Conservation (phyloP, 1,140 invertebrate genomes). For the Coelopa frigida region DNA sequence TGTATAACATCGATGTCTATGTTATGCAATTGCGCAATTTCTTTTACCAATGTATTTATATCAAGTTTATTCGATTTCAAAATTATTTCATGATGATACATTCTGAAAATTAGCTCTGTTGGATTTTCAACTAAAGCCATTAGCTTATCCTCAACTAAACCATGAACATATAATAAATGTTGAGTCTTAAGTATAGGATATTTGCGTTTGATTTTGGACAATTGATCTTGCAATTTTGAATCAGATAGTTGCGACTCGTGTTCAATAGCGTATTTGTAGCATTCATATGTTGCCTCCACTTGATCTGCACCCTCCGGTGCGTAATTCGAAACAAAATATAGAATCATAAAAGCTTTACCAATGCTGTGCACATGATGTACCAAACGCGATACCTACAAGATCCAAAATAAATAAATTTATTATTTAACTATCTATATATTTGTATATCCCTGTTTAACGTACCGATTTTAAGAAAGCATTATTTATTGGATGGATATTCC, state of each 20-base stretch:
- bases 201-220: slow-evolving; percentile 48
- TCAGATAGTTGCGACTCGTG: slow-evolving; percentile 45
- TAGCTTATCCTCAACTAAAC: slow-evolving; percentile 50
- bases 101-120: slow-evolving; percentile 47
- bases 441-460: background rate
- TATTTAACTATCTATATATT: background rate
- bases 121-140: slow-evolving; percentile 49
- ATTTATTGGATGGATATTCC: slow-evolving; percentile 39
- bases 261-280: slow-evolving; percentile 49
- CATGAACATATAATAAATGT: slow-evolving; percentile 50
- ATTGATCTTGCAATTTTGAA: slow-evolving; percentile 45
- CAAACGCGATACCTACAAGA: slow-evolving; percentile 27
- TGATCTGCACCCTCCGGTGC: slow-evolving; percentile 50
- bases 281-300: slow-evolving; percentile 52
- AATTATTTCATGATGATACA: slow-evolving; percentile 50
- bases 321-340: slow-evolving; percentile 38
- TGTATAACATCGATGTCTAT: slow-evolving; percentile 30
- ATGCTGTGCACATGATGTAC: slow-evolving; percentile 27
- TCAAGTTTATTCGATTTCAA: slow-evolving; percentile 48
- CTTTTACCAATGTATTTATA: slow-evolving; percentile 49
- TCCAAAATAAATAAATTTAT: background rate
- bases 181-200: slow-evolving; percentile 51
- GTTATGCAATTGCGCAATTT: slow-evolving; percentile 47
- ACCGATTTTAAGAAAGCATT: slow-evolving; percentile 42
- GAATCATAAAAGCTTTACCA: slow-evolving; percentile 31